These are phyloP conservation scores for Corvus cornix DNA, from an alignment of 2,113 vertebrate species.

Conservation along the genomic window DNA sequence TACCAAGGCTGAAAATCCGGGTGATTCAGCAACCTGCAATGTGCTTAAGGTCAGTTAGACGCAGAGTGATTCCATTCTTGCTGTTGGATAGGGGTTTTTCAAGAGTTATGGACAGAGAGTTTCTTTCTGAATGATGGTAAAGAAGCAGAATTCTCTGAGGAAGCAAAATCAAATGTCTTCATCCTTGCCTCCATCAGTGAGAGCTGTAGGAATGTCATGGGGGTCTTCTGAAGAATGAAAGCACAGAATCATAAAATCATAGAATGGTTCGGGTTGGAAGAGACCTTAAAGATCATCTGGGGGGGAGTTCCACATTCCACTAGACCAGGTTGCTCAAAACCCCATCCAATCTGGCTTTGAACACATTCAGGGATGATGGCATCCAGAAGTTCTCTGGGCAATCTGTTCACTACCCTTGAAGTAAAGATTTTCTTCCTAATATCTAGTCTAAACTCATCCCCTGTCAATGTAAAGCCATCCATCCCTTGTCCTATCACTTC, in stretches of 20 bases:
- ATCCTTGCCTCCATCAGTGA: background rate
- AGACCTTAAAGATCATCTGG: background rate
- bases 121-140: background rate
- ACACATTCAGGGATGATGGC: background rate
- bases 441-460: background rate
- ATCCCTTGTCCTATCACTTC: background rate
- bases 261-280: background rate
- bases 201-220: background rate
- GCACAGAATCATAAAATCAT: background rate
- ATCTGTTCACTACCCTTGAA: background rate
- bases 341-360: background rate
- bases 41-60: background rate
- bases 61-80: background rate
- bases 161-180: background rate
- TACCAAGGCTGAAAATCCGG: background rate
- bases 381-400: background rate
- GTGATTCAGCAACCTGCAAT: background rate
- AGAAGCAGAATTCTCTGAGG: background rate
- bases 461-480: background rate
- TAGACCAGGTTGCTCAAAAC: background rate
- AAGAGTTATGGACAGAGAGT: background rate
- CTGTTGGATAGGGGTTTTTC: background rate
- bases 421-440: background rate
- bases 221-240: background rate
- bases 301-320: accelerated